Conservation (phyloP, 2,113 vertebrate species). For the Odontesthes bonariensis region DNA sequence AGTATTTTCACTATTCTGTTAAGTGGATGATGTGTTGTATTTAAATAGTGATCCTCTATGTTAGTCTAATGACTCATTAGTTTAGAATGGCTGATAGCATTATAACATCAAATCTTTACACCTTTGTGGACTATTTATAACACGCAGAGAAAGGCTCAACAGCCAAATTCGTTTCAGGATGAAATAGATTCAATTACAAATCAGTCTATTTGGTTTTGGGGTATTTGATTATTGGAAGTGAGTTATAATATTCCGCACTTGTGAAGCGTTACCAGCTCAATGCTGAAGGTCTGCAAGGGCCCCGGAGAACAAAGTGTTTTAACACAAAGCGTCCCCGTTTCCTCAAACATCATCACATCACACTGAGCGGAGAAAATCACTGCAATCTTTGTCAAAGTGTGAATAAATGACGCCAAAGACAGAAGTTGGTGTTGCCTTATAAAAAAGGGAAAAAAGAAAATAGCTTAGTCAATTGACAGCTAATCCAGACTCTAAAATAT, state of each 20-base stretch:
- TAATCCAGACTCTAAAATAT: slow-evolving; percentile 7
- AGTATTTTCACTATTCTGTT: slow-evolving; percentile 16
- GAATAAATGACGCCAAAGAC: slow-evolving; percentile 78
- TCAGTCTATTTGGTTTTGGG: slow-evolving; percentile 20
- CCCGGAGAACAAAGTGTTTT: slow-evolving; percentile 74
- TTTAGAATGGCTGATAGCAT: slow-evolving; percentile 35
- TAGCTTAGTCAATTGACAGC: slow-evolving; percentile 38
- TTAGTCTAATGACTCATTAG: slow-evolving; percentile 53
- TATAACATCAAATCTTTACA: slow-evolving; percentile 31
- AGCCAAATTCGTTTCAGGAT: slow-evolving; percentile 16
- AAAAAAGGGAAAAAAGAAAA: slow-evolving; percentile 13
- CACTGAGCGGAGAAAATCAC: slow-evolving; percentile 74
- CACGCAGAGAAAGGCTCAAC: slow-evolving; percentile 13
- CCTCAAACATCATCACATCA: slow-evolving; percentile 78
- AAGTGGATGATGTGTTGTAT: slow-evolving; percentile 42
- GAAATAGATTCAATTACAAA: slow-evolving; percentile 25
- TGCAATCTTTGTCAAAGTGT: slow-evolving; percentile 77
- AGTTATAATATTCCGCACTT: slow-evolving; percentile 29
- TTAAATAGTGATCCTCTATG: slow-evolving; percentile 23
- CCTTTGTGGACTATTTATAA: slow-evolving; percentile 43
- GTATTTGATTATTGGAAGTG: slow-evolving; percentile 32
- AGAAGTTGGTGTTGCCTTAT: slow-evolving; percentile 57
- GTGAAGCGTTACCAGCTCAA: slow-evolving; percentile 77
- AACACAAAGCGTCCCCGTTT: slow-evolving; percentile 71
- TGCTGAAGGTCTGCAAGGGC: slow-evolving; percentile 79